Evolutionary conservation across 2,797 vertebrate species (phyloP).

Genomic region (Epinephelus coioides): DNA sequence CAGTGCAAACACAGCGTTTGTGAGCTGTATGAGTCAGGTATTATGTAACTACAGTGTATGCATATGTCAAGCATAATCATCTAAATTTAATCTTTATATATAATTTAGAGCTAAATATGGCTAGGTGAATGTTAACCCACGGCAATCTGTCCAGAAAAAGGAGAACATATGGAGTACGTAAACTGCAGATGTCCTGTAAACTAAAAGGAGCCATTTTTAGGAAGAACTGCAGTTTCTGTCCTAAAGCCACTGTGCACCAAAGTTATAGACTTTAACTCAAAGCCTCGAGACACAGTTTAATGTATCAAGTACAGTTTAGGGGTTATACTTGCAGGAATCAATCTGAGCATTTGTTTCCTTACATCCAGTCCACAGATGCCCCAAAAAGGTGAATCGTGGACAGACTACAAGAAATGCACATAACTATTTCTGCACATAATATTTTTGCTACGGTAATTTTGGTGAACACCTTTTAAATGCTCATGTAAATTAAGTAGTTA

Average conservation of each 20-base stretch:
- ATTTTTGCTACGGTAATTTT: not conserved
- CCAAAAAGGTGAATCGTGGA: not conserved
- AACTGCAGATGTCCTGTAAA: constrained; percentile 6
- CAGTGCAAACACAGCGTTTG: constrained; percentile 1
- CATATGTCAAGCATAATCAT: constrained; percentile 16
- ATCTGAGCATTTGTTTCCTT: not conserved
- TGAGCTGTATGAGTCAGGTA: constrained; percentile 26
- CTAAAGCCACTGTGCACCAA: not conserved
- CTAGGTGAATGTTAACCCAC: not conserved
- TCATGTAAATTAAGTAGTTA: not conserved
- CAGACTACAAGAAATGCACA: not conserved
- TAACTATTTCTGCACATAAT: not conserved
- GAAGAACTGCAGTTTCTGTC: not conserved
- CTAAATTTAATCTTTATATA: constrained; percentile 18
- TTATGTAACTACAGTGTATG: constrained; percentile 32
- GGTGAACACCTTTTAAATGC: not conserved
- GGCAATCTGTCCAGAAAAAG: constrained; percentile 9
- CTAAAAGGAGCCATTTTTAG: not conserved
- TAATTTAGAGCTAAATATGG: constrained; percentile 27
- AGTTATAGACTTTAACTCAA: not conserved
- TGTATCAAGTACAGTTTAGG: not conserved
- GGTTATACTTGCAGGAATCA: not conserved
- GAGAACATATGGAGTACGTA: not conserved
- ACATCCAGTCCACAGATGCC: not conserved
- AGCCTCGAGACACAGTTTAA: not conserved